Evolutionary conservation across 2,113 vertebrate species (phyloP).

Genomic region (Phrynosoma platyrhinos): DNA sequence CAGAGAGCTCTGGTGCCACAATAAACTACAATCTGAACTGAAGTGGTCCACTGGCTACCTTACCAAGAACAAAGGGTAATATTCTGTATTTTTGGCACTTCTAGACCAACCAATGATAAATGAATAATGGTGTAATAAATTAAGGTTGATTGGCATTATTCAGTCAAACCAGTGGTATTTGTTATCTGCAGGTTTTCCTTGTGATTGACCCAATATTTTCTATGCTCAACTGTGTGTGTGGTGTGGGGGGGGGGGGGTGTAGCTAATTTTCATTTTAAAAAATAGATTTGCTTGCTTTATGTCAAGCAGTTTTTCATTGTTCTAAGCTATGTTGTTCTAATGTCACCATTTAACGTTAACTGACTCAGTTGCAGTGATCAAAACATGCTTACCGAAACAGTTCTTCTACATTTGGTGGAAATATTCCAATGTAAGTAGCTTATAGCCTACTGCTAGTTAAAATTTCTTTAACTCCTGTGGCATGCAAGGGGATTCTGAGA

Average conservation of each 20-base stretch:
- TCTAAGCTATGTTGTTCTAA: neutral
- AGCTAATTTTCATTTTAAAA: neutral
- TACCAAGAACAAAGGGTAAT: slow-evolving; percentile 47
- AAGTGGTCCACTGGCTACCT: slow-evolving; percentile 40
- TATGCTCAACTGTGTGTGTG: neutral
- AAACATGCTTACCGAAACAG: neutral
- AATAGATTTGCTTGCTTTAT: neutral
- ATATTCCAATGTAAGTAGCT: neutral
- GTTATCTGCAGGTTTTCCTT: slow-evolving; percentile 24
- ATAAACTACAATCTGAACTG: neutral
- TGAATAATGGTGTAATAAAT: slow-evolving; percentile 24
- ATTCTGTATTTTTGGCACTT: slow-evolving; percentile 54
- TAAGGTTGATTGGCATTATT: slow-evolving; percentile 55
- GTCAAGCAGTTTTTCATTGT: neutral
- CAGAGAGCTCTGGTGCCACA: too few species aligned
- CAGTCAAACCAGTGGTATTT: neutral
- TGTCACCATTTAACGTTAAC: neutral
- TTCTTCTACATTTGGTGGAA: neutral
- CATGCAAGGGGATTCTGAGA: neutral
- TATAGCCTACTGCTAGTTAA: neutral
- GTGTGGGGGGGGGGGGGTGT: neutral
- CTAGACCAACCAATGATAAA: slow-evolving; percentile 56
- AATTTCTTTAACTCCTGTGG: neutral
- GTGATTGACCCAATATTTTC: slow-evolving; percentile 26
- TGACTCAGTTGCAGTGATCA: neutral